phyloP scores from a whole-genome alignment of 2,113 vertebrate species.

The Asarcornis scutulata region DNA sequence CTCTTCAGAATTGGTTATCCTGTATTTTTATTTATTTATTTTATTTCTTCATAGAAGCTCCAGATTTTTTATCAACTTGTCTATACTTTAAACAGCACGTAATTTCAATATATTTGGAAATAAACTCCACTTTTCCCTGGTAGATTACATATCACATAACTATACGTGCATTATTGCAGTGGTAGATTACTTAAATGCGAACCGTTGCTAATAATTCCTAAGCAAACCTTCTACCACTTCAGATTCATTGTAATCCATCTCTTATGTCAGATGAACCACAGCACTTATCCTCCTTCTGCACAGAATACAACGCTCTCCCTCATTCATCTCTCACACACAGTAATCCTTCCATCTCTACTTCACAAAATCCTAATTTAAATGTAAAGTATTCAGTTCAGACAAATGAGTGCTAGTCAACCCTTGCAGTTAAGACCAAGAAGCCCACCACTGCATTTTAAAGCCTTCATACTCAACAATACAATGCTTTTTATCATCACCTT shows the following conservation, averaged over 20 bases:
- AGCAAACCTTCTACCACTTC: conserved; percentile 61
- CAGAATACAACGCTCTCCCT: conserved; percentile 50
- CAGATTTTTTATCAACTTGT: conserved; percentile 4
- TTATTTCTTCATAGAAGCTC: background rate
- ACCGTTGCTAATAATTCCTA: conserved; percentile 65
- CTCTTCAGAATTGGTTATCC: background rate
- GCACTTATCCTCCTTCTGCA: conserved; percentile 61
- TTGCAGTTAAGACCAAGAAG: conserved; percentile 26
- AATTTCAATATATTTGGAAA: conserved; percentile 44
- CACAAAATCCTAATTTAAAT: conserved; percentile 73
- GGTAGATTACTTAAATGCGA: conserved; percentile 70
- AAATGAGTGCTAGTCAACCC: conserved; percentile 46
- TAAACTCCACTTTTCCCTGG: conserved; percentile 23
- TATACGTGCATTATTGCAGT: conserved; percentile 6
- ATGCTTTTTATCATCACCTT: conserved; percentile 23
- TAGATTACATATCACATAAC: conserved; percentile 18
- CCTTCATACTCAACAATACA: conserved; percentile 28
- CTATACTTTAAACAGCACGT: background rate
- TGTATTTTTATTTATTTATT: background rate
- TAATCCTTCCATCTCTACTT: conserved; percentile 74
- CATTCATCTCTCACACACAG: conserved; percentile 62
- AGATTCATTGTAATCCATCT: conserved; percentile 67
- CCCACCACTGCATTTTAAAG: conserved; percentile 29
- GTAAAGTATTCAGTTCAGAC: conserved; percentile 60
- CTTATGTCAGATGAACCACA: conserved; percentile 58